Percentiles rank a stretch among this genome's conserved stretches.
Conservation (phyloP, 2,797 vertebrate species). For the Macroramphosus scolopax region DNA sequence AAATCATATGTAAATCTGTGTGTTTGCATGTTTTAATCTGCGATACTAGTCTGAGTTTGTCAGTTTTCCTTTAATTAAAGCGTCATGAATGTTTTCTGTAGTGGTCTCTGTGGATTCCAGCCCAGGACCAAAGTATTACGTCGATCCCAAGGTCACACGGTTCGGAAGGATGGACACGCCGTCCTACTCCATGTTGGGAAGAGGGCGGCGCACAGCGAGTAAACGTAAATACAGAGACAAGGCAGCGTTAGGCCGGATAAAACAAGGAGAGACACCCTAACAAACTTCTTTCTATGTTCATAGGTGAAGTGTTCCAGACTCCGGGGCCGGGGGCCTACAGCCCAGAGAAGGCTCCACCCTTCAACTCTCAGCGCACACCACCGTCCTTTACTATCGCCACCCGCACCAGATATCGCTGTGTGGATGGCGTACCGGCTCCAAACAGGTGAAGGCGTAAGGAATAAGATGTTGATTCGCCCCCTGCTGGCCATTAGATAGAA, state of each 20-base stretch:
- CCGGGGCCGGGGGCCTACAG: slow-evolving; percentile 88
- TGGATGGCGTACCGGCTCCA: slow-evolving; percentile 81
- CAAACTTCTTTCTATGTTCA: neutral
- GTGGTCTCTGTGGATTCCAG: slow-evolving; percentile 81
- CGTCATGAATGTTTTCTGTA: too few relatives aligned
- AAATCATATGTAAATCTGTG: too few relatives aligned
- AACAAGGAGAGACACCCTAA: neutral
- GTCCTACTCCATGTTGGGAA: slow-evolving; percentile 84
- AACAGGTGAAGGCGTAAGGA: slow-evolving; percentile 79
- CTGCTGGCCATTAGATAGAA: too few relatives aligned
- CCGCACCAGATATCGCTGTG: slow-evolving; percentile 77
- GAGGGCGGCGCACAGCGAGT: slow-evolving; percentile 53
- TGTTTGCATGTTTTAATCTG: too few relatives aligned
- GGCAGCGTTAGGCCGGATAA: too few relatives aligned
- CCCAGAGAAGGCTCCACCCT: slow-evolving; percentile 79
- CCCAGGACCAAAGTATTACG: slow-evolving; percentile 86
- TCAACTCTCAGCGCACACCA: slow-evolving; percentile 72
- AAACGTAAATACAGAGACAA: slow-evolving; percentile 43
- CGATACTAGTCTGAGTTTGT: too few relatives aligned
- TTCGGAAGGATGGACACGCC: slow-evolving; percentile 83
- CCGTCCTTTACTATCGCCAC: slow-evolving; percentile 84
- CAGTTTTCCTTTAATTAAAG: too few relatives aligned
- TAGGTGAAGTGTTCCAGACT: slow-evolving; percentile 67
- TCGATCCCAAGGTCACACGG: slow-evolving; percentile 83
- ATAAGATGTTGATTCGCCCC: neutral